Conservation (phyloP, 1,140 invertebrate species). For the Pemphigus obesinymphae region DNA sequence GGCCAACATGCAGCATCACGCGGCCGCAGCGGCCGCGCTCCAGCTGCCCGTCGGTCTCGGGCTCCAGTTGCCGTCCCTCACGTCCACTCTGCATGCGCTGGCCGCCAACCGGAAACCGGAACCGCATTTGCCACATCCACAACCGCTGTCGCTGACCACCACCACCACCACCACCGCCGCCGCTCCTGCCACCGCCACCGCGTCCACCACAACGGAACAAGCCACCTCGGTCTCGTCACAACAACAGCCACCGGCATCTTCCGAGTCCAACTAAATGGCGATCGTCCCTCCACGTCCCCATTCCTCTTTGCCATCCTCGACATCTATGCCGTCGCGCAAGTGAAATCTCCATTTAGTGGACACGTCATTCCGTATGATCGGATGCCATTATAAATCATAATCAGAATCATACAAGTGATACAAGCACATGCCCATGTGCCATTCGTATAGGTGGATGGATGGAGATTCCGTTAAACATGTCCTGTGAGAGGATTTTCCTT, state of each 20-base stretch:
- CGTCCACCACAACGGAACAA: background rate
- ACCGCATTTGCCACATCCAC: constrained; percentile 7
- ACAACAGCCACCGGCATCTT: background rate
- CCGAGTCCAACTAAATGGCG: background rate
- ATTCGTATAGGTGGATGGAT: no score
- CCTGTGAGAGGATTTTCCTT: no score
- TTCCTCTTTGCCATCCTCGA: no score
- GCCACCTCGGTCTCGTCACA: background rate
- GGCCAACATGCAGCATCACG: constrained; percentile 54
- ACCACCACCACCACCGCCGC: background rate
- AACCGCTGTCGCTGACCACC: constrained; percentile 18
- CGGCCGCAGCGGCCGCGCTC: constrained; percentile 51
- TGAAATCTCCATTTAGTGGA: no score
- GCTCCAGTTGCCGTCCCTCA: constrained; percentile 56
- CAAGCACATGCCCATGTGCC: no score
- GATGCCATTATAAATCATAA: no score
- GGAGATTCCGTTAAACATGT: no score
- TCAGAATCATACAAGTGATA: no score
- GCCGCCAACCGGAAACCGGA: constrained; percentile 42
- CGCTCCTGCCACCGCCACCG: background rate
- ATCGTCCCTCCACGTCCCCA: background rate
- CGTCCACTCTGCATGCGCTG: constrained; percentile 48
- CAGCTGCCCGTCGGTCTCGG: constrained; percentile 47
- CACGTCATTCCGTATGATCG: no score
- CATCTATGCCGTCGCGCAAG: no score